Base-by-base conservation (phyloP, 2,113 vertebrate species). In the Pica pica region DNA sequence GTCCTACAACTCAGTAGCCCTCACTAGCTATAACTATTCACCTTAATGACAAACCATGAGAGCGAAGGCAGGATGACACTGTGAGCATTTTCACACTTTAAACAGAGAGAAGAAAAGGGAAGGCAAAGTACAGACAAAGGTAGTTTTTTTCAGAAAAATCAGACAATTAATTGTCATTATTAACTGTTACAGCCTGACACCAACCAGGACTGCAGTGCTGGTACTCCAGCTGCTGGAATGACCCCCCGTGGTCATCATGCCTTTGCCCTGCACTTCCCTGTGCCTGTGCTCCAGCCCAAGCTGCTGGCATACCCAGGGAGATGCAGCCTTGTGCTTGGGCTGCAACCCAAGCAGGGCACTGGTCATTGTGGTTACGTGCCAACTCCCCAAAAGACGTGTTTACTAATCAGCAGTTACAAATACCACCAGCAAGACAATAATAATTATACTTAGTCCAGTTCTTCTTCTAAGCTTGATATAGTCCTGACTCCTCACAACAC, bases 171-270 rank as follows among this genome's bases (percentile, higher is more conserved):
- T 28, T 53, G 26, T 69, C 53, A 39, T n/a, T 28, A 10, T n/a
- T 50, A 59, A 35, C 64, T 63, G 7, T 28, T 60, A 39, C 33
- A 52, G 83, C 30, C 56, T 35, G 79, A 60, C 30, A 56, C 41
- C 31, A 37, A 15, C 20, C 33, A 39, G 69, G 42, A 30, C 13
- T 16, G 47, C 64, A 37, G 28, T 6, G 53, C 70, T 44, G 15
- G 22, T 5, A n/a, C 41, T 86, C 41, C 44, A 7, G 46, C 7
- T 24, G 71, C 50, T 63, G 39, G 18, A 41, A 33, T 2, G 39
- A 35, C 35, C 9, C 20, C 16, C 57, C 0, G 0, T 2, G 2
- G 39, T 14, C 64, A 27, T 23, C 22, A 2, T 4, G 31, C 50
- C 60, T 67, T 75, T 39, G 7, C 57, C 69, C 47, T 14, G 27